Conservation (phyloP, 2,113 vertebrate genomes). For the Mobula hypostoma region DNA sequence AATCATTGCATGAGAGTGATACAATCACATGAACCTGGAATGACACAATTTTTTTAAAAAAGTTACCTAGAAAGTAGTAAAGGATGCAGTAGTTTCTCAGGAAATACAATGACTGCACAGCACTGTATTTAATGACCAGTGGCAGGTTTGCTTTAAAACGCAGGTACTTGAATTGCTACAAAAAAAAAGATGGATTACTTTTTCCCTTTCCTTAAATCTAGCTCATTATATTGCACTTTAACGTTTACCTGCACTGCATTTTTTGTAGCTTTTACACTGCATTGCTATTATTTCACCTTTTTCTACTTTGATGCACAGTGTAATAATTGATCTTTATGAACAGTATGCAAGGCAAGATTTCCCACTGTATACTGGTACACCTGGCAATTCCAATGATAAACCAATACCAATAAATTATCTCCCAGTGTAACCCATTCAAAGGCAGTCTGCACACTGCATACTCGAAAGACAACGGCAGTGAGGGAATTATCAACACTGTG, state of each 20-base stretch:
- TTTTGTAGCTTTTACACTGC: no score
- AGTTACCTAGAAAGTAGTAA: conserved; percentile 88
- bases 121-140: conserved; percentile 73
- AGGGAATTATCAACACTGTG: neutral
- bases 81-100: conserved; percentile 71
- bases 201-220: neutral
- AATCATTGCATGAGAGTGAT: neutral
- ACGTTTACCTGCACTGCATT: no score
- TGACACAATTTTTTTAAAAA: neutral
- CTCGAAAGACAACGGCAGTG: neutral
- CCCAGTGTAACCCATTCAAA: neutral
- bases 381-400: no score
- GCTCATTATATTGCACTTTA: neutral
- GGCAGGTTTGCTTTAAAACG: conserved; percentile 75
- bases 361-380: no score
- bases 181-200: conserved; percentile 38
- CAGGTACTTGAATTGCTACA: conserved; percentile 88
- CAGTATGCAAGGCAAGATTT: no score
- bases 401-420: neutral
- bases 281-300: no score
- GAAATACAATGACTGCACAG: conserved; percentile 74
- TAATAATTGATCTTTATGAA: no score
- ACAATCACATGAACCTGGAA: neutral
- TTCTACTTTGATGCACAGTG: no score
- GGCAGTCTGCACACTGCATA: neutral